Evolutionary conservation across 2,113 vertebrate species (phyloP).

Genomic region (Ciconia maguari): DNA sequence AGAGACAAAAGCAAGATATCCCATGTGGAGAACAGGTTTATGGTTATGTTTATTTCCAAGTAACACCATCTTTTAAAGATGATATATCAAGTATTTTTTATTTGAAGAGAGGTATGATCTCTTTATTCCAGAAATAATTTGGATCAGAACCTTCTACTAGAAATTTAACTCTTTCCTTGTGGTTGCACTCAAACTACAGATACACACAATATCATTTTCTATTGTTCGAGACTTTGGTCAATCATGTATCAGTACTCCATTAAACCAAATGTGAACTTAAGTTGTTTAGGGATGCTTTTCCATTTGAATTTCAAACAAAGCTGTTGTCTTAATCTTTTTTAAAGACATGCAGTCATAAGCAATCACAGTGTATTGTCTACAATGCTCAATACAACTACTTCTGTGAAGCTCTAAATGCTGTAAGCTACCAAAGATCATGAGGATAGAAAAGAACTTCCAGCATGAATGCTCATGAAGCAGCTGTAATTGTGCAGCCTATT

Average conservation of each 20-base stretch:
- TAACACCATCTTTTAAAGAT: conserved; percentile 65
- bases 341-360: conserved; percentile 51
- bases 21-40: conserved; percentile 50
- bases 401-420: conserved; percentile 10
- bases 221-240: conserved; percentile 25
- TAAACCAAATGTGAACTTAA: conserved; percentile 2
- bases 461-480: background rate
- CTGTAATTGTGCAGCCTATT: background rate
- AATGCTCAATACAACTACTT: conserved; percentile 7
- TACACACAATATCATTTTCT: background rate
- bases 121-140: conserved; percentile 35
- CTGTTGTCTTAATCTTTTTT: background rate
- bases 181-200: conserved; percentile 30
- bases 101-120: conserved; percentile 40
- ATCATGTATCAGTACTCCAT: background rate
- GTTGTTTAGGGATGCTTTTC: background rate
- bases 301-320: conserved; percentile 54
- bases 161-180: conserved; percentile 24
- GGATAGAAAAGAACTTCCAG: background rate
- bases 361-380: conserved; percentile 54
- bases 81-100: conserved; percentile 21
- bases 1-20: conserved; percentile 57
- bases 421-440: background rate
- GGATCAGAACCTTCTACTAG: conserved; percentile 9
- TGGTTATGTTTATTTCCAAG: conserved; percentile 25